A percentile compares a stretch with the other conserved stretches of the same genome.
These are phyloP conservation scores for Chrysolina americana DNA, from an alignment of 2,888 invertebrate genomes.

Conservation along the genomic window DNA sequence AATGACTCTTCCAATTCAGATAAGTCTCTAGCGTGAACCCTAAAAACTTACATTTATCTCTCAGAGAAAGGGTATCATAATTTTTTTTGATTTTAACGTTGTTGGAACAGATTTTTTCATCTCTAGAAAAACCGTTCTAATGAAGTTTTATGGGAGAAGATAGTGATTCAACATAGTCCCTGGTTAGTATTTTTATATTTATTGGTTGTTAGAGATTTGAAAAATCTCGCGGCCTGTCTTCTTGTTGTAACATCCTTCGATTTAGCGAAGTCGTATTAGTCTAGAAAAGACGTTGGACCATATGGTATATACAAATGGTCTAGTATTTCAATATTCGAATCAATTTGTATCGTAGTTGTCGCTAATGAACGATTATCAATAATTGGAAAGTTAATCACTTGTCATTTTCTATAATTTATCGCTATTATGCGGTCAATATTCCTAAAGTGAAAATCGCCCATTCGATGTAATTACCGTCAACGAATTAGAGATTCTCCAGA, in stretches of 20 bases:
- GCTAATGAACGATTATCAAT: not conserved
- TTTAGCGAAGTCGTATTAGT: not conserved
- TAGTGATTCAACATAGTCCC: too few relatives aligned
- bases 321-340: not conserved
- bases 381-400: constrained; percentile 15
- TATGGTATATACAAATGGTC: not conserved
- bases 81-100: too few relatives aligned
- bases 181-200: too few relatives aligned
- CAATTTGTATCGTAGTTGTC: not conserved
- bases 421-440: constrained; percentile 14
- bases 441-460: constrained; percentile 11
- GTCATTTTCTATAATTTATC: constrained; percentile 4
- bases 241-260: not conserved
- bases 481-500: constrained; percentile 18
- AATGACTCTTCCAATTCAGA: too few relatives aligned
- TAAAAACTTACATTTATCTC: too few relatives aligned
- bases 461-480: not conserved
- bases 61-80: too few relatives aligned
- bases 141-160: too few relatives aligned
- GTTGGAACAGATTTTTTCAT: too few relatives aligned
- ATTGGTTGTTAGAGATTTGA: too few relatives aligned
- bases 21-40: too few relatives aligned
- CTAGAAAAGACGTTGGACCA: not conserved
- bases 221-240: too few relatives aligned
- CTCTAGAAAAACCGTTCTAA: too few relatives aligned